Base-by-base conservation (phyloP, 1,140 invertebrate species). In the Harpegnathos saltator region DNA sequence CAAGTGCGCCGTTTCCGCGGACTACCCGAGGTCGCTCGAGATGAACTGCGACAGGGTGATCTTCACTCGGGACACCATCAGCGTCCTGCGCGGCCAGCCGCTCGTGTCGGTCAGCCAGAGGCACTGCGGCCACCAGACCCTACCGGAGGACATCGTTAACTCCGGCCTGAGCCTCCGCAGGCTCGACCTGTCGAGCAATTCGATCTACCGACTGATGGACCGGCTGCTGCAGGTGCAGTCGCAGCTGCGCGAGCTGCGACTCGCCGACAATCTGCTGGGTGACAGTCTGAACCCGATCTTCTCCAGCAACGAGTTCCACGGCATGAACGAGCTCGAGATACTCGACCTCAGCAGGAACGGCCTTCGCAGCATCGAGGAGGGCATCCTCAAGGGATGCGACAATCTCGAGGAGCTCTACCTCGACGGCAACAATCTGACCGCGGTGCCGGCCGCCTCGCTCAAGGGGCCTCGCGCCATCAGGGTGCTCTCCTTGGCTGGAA, bases 261-360 rank as follows among this genome's bases (percentile, higher is more conserved):
- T 98, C 19, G 95, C 96, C 12, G 95, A 98, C 89, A 99, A 99
- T 92, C 94, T 98, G 22, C 94, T 99, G 3, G 98, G 98, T 0
- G 98, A 98, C 90, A 97, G 97, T 87, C 94, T 98, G 0, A 98
- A 98, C 93, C 98, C 98, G 0, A 98, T 98, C 82, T 98, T 98
- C 91, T 97, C 97, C 1, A 97, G 96, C 14, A 96, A 96, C 24
- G 98, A 98, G 91, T 96, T 98, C 75, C 97, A 97, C 80, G 96
- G 96, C n/a, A 91, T 98, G 68, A 95, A 95, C 1, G 95, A 96
- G 80, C 92, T 98, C n/a, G 95, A 96, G 84, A 91, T 97, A 3
- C 91, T 98, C 29, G 97, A 98, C 93, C 94, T 98, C 7, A 96
- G 96, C 26, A 96, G 96, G 17, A 98, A 98, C 90, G 95, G 95